Percentiles rank a stretch among this genome's conserved stretches.
phyloP scores from a whole-genome alignment of 2,113 vertebrate species.

The Lophius piscatorius region DNA sequence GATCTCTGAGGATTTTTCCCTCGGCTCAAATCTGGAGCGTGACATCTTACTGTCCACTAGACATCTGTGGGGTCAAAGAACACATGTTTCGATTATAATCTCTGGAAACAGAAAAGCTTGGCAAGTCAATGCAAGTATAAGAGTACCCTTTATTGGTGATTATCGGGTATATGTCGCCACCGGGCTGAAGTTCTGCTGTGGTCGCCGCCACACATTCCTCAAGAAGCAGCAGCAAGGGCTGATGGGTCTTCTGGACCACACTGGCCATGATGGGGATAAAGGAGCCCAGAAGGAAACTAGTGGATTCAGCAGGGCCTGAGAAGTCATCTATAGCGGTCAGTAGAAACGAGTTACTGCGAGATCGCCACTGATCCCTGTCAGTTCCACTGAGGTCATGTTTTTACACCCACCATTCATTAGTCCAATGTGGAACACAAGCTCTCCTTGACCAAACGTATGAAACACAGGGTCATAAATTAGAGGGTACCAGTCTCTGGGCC shows the following conservation, averaged over 20 bases:
- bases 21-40: slow-evolving; percentile 70
- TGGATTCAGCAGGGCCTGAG: slow-evolving; percentile 62
- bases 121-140: background rate
- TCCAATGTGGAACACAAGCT: slow-evolving; percentile 66
- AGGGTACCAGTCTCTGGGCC: slow-evolving; percentile 64
- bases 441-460: slow-evolving; percentile 51
- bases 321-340: slow-evolving; percentile 68
- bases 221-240: slow-evolving; percentile 73
- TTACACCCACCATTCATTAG: slow-evolving; percentile 75
- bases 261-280: slow-evolving; percentile 74
- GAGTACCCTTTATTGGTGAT: slow-evolving; percentile 80
- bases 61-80: slow-evolving; percentile 67
- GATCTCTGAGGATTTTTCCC: slow-evolving; percentile 57
- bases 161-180: slow-evolving; percentile 59
- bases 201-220: slow-evolving; percentile 76
- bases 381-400: background rate
- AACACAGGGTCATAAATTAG: slow-evolving; percentile 49
- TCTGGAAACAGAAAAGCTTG: accelerated
- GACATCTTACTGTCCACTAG: slow-evolving; percentile 74
- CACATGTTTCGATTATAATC: accelerated
- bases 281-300: slow-evolving; percentile 74
- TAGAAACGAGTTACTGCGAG: background rate
- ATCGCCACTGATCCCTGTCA: background rate
- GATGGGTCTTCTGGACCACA: slow-evolving; percentile 60
- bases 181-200: slow-evolving; percentile 37